Evolutionary conservation across 2,113 vertebrate species (phyloP).

Genomic region (Pardalotus punctatus): DNA sequence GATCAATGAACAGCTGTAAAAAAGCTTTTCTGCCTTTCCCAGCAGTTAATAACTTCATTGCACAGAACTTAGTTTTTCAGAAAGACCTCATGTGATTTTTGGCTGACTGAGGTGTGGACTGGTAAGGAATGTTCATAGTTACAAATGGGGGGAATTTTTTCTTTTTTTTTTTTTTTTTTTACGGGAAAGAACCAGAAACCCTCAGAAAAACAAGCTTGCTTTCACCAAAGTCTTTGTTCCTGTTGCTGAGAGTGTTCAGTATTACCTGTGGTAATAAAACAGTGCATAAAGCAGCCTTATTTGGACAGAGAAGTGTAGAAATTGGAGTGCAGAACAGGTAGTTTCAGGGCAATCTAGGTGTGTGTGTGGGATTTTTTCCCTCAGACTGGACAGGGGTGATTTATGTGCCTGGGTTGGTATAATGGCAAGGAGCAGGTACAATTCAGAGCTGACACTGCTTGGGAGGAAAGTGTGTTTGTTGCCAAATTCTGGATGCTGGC

Average conservation of each 20-base stretch:
- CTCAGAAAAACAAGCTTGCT: constrained; percentile 1
- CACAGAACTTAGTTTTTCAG: background rate
- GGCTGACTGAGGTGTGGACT: constrained; percentile 4
- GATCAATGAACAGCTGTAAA: constrained; percentile 30
- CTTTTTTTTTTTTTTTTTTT: background rate
- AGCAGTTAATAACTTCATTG: constrained; percentile 34
- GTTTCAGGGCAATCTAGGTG: background rate
- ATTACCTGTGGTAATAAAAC: background rate
- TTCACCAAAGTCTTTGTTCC: background rate
- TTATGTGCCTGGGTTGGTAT: background rate
- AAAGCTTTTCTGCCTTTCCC: constrained; percentile 32
- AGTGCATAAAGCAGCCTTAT: background rate
- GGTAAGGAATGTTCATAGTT: background rate
- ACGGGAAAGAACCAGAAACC: background rate
- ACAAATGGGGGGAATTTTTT: background rate
- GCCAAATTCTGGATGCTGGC: background rate
- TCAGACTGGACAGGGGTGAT: background rate
- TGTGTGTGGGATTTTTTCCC: background rate
- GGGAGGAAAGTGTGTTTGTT: background rate
- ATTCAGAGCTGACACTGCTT: background rate
- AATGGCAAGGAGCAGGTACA: background rate
- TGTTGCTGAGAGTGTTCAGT: background rate
- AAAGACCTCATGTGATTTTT: constrained; percentile 34
- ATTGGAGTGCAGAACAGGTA: background rate
- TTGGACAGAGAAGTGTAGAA: background rate